Base-by-base conservation (phyloP, 2,888 invertebrate species). In the Torymus texanus region DNA sequence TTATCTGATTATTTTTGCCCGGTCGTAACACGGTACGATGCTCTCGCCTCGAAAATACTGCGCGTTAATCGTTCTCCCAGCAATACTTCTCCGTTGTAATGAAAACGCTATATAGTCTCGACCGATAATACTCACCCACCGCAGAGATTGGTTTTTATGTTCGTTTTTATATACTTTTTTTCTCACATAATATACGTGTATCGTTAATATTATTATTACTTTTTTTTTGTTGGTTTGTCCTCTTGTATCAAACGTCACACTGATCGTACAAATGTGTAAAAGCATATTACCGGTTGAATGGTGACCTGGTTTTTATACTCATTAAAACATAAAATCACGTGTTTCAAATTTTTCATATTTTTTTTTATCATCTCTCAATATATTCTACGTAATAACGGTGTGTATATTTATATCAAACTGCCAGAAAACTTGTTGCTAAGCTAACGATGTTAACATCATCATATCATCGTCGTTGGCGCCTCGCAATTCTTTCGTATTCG, bases 201-300 rank as follows among this genome's bases (percentile, higher is more conserved):
- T 76, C 73, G 62, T 55, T 73, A 74, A 63, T 63, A 78, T 56
- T 62, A 24, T 55, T 70, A 29, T 41, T 41, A 41, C 41, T 41
- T 41, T 61, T 68, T 72, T 68, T 72, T 71, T 78, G 41, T 71
- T 59, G 29, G 12, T 78, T 78, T 74, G 41, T 41, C 50, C 13
- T 67, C 62, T 59, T 73, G 41, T 78, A 78, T 76, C 73, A 81
- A 81, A 81, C 63, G 56, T 76, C 51, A 75, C 75, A 75, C 81
- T 68, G 78, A 81, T 78, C 29, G 81, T 81, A 81, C 75, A 81
- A 81, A 81, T 58, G 75, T 81, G 81, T 77, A 81, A 81, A 81
- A 81, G 73, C 78, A 81, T 81, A 81, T 76, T 75, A 61, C 71
- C 68, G 72, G 24, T 76, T 80, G 58, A 56, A 66, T 75, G 55